Percentiles rank a stretch among this genome's conserved stretches.
These are phyloP conservation scores for Rynchops niger DNA, from an alignment of 2,113 vertebrate genomes.

Conservation along the genomic window DNA sequence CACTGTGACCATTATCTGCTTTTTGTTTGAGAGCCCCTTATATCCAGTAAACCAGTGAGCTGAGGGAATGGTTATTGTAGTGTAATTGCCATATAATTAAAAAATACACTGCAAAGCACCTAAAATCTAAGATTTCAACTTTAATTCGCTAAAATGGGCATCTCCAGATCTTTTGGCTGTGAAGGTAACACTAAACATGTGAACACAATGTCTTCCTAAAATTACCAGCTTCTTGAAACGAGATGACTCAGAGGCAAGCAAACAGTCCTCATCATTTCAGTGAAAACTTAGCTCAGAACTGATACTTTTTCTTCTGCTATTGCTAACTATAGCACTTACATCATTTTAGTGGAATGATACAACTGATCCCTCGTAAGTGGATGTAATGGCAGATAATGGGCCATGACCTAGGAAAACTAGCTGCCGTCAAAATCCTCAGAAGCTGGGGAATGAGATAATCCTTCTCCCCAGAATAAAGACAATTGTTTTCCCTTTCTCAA, in stretches of 20 bases:
- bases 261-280: background rate
- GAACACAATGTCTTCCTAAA: background rate
- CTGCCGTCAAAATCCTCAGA: background rate
- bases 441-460: background rate
- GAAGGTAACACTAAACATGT: background rate
- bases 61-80: background rate
- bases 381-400: background rate
- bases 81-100: background rate
- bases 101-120: background rate
- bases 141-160: background rate
- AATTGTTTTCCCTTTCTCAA: background rate
- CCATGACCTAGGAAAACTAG: background rate
- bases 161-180: background rate
- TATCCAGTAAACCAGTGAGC: background rate
- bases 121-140: background rate
- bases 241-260: background rate
- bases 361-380: background rate
- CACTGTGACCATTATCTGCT: background rate
- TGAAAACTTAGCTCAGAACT: background rate
- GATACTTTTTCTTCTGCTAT: background rate
- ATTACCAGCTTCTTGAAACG: background rate
- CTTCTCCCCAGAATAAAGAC: background rate
- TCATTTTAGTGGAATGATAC: background rate
- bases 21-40: background rate
- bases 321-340: background rate